Conservation (phyloP, 2,888 invertebrate genomes). For the Polyommatus iphigenia region DNA sequence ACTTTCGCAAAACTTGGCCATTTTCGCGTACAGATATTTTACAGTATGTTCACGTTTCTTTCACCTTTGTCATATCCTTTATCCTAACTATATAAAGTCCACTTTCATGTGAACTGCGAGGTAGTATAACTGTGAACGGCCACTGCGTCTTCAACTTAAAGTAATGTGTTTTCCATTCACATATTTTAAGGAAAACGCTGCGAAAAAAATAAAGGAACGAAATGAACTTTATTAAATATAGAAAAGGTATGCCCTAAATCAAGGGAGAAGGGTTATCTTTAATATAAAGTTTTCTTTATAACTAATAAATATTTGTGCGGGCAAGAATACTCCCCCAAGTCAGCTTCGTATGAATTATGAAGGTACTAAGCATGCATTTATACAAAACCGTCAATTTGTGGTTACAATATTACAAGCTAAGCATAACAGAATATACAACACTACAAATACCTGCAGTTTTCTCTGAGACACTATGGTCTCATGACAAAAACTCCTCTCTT, state of each 20-base stretch:
- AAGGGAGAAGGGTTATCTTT: constrained; percentile 26
- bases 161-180: constrained; percentile 26
- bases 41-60: not conserved
- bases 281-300: constrained; percentile 30
- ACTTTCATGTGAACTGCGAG: not conserved
- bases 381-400: not conserved
- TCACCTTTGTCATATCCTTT: not conserved
- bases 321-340: constrained; percentile 15
- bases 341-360: constrained; percentile 2
- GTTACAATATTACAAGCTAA: not conserved
- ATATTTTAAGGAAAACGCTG: constrained; percentile 20
- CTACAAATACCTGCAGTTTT: not conserved
- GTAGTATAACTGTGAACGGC: not conserved
- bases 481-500: not conserved
- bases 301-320: constrained; percentile 27
- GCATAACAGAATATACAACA: not conserved
- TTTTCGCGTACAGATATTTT: constrained; percentile 17
- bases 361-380: not conserved
- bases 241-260: constrained; percentile 24
- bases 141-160: constrained; percentile 5
- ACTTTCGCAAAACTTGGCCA: constrained; percentile 18
- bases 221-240: constrained; percentile 29
- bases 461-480: not conserved
- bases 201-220: constrained; percentile 1
- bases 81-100: not conserved